Base-by-base conservation (phyloP, 2,797 vertebrate species). In the Mormyrops boulengeri region DNA sequence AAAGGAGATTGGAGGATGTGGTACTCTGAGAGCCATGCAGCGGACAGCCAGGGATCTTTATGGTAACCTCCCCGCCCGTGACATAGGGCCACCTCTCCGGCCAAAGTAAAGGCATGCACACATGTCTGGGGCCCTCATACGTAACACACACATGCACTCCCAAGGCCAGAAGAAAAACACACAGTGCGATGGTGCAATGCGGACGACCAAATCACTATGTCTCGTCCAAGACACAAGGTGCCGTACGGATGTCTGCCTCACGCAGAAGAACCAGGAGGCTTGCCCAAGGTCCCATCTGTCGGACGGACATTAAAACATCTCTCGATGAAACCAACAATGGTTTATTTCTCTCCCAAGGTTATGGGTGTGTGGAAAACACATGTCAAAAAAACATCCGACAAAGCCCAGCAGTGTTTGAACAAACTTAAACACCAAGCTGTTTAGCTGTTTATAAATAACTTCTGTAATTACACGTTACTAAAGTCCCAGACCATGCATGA, bases 391-490 rank as follows among this genome's bases (percentile, higher is more conserved):
- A 50, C 8, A 50, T 85, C 19, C 87, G 49, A 26, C 22, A 26
- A 38, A 47, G 55, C 4, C 34, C n/a, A 34, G 17, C 38, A 38
- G 38, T 88, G 87, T 66, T 53, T 88, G 57, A 22, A 69, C 38
- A 19, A 62, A 88, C 30, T 88, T 88, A 69, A 88, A 88, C 87
- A 38, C 55, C 30, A 22, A 49, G 55, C 38, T 62, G 38, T 66
- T 38, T 26, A 41, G 34, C 53, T 88, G 87, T 88, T 88, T 88
- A 88, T 66, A 88, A 88, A 62, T 88, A 62, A 66, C 87, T 66
- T 34, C 55, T 41, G 87, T 88, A 88, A 88, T 88, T 88, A 66
- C 41, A 88, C 30, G 57, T 88, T 88, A 66, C 55, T 66, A 30
- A 47, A 14, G 55, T 57, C 30, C 85, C 17, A 85, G 82, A 49